These are phyloP conservation scores for Eudorcas thomsonii DNA, from an alignment of 2,113 vertebrate genomes.

Conservation along the genomic window DNA sequence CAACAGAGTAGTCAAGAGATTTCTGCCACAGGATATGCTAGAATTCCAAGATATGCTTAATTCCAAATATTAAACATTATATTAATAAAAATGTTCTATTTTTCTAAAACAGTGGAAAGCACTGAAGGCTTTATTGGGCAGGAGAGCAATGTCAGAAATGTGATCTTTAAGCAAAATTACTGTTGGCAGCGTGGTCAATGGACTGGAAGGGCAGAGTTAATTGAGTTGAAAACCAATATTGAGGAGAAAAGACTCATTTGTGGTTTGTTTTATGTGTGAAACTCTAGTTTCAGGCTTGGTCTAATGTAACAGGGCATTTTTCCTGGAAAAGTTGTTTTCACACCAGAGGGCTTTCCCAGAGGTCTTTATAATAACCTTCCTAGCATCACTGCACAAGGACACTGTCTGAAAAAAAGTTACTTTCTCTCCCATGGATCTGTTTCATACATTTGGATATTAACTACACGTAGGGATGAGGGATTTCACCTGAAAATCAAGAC, in stretches of 20 bases:
- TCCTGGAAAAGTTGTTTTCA: conserved; percentile 30
- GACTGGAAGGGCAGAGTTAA: conserved; percentile 21
- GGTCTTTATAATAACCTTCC: background rate
- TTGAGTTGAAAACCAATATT: conserved; percentile 32
- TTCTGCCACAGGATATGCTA: background rate
- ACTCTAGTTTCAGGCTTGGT: background rate
- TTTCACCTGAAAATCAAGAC: background rate
- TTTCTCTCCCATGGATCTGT: background rate
- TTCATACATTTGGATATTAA: background rate
- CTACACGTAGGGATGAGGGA: background rate
- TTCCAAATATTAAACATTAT: background rate
- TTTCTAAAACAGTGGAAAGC: conserved; percentile 23
- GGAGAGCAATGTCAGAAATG: background rate
- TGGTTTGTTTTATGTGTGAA: conserved; percentile 17
- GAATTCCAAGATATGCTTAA: background rate
- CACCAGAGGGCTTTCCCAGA: background rate
- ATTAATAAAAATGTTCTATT: background rate
- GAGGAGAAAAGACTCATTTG: background rate
- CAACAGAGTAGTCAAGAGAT: background rate
- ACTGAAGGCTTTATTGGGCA: background rate
- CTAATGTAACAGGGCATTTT: background rate
- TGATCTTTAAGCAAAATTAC: conserved; percentile 8
- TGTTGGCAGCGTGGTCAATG: background rate
- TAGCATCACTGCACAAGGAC: background rate
- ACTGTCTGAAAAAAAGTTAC: background rate